Percentiles rank a stretch among this genome's conserved stretches.
Evolutionary conservation across 2,113 vertebrate species (phyloP).

Genomic region (Channa maculata): DNA sequence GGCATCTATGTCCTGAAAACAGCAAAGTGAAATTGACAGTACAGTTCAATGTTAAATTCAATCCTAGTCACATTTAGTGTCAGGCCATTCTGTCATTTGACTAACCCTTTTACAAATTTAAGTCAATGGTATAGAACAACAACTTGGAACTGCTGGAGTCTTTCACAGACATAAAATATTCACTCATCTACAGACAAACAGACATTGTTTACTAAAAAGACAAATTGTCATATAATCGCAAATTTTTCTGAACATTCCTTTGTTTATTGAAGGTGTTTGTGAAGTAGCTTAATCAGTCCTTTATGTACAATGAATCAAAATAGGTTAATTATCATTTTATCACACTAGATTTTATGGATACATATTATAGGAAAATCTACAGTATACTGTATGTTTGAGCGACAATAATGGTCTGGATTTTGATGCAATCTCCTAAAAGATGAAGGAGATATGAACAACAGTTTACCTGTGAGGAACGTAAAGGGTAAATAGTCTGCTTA

Average conservation of each 20-base stretch:
- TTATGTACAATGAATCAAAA: conserved; percentile 74
- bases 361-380: conserved; percentile 40
- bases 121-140: too few relatives aligned
- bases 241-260: conserved; percentile 64
- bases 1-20: too few relatives aligned
- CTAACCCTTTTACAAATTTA: too few relatives aligned
- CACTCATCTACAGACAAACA: neutral
- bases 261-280: conserved; percentile 79
- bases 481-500: too few relatives aligned
- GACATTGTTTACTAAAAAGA: neutral
- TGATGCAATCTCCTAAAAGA: conserved; percentile 28
- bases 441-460: conserved; percentile 9
- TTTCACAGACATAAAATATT: neutral
- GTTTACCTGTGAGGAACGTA: neutral
- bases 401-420: conserved; percentile 21
- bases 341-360: conserved; percentile 56
- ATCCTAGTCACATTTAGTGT: neutral
- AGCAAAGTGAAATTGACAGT: neutral
- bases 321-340: conserved; percentile 58
- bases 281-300: conserved; percentile 63
- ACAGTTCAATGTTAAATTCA: neutral
- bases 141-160: neutral
- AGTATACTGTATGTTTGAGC: conserved; percentile 36
- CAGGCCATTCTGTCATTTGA: neutral
- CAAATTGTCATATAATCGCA: neutral